These are phyloP conservation scores for Hydra vulgaris DNA, from an alignment of 30 jellyfish, hydroid and myxozoan species.

Conservation along the genomic window DNA sequence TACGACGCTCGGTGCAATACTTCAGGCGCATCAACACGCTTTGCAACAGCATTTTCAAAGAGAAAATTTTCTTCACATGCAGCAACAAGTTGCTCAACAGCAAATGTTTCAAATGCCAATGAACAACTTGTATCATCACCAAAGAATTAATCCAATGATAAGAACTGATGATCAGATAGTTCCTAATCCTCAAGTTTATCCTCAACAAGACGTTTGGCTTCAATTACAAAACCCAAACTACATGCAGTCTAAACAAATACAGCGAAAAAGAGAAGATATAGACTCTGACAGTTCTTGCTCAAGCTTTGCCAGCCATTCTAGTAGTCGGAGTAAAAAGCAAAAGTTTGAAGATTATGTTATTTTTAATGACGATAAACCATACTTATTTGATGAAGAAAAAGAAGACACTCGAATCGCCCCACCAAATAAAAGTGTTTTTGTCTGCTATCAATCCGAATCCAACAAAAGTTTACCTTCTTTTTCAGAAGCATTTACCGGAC, in stretches of 20 bases:
- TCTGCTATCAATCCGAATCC: slow-evolving; percentile 26
- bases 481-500: slow-evolving; percentile 28
- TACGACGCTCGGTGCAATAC: slow-evolving; percentile 33
- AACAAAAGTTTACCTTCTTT: slow-evolving; percentile 31
- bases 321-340: neutral
- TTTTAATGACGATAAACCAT: slow-evolving; percentile 16
- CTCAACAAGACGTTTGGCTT: slow-evolving; percentile 25
- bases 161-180: slow-evolving; percentile 38
- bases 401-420: slow-evolving; percentile 6
- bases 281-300: slow-evolving; percentile 17
- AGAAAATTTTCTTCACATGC: slow-evolving; percentile 31
- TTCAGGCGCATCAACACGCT: slow-evolving; percentile 44
- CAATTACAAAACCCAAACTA: neutral
- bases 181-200: slow-evolving; percentile 28
- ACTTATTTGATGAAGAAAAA: slow-evolving; percentile 8
- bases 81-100: slow-evolving; percentile 35
- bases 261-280: neutral
- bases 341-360: slow-evolving; percentile 15
- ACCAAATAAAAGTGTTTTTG: slow-evolving; percentile 28
- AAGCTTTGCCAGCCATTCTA: slow-evolving; percentile 9
- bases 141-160: slow-evolving; percentile 13
- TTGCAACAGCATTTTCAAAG: slow-evolving; percentile 37
- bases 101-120: slow-evolving; percentile 18
- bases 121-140: slow-evolving; percentile 20
- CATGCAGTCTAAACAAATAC: neutral